Percentiles rank a stretch among this genome's conserved stretches.
phyloP scores from a whole-genome alignment of 2,113 vertebrate species.

The Campylomormyrus tamandua region DNA sequence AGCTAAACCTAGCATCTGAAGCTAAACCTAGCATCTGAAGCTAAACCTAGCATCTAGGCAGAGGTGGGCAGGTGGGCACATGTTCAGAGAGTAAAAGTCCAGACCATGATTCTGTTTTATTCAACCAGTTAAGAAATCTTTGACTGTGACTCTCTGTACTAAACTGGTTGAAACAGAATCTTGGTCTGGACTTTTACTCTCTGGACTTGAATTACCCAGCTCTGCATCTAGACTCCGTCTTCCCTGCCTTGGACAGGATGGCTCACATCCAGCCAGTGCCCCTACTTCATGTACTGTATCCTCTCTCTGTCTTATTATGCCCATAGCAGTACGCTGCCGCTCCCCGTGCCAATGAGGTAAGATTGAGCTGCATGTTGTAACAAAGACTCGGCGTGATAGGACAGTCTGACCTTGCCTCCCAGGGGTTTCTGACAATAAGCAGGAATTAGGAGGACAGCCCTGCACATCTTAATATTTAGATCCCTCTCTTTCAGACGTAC shows the following conservation, averaged over 20 bases:
- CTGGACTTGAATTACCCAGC: neutral
- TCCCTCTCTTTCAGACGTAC: conserved; percentile 47
- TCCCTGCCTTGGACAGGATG: neutral
- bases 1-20: neutral
- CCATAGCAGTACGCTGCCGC: conserved; percentile 50
- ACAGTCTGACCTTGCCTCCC: conserved; percentile 64
- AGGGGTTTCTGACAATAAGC: conserved; percentile 60
- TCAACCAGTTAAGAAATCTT: neutral
- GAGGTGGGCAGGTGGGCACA: neutral
- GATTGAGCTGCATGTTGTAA: conserved; percentile 24
- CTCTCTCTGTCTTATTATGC: conserved; percentile 51
- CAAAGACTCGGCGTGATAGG: conserved; percentile 57
- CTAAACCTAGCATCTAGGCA: neutral
- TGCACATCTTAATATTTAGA: conserved; percentile 55
- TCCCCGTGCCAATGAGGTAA: conserved; percentile 29
- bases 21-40: neutral
- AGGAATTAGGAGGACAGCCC: conserved; percentile 55
- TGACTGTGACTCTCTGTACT: neutral
- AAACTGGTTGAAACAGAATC: neutral
- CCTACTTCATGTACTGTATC: neutral
- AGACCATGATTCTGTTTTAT: neutral
- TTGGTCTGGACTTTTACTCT: neutral
- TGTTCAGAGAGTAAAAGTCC: neutral
- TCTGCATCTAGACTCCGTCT: neutral
- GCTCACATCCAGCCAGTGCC: neutral